Base-by-base conservation (phyloP, 2,113 vertebrate species). In the Tupaia chinensis region DNA sequence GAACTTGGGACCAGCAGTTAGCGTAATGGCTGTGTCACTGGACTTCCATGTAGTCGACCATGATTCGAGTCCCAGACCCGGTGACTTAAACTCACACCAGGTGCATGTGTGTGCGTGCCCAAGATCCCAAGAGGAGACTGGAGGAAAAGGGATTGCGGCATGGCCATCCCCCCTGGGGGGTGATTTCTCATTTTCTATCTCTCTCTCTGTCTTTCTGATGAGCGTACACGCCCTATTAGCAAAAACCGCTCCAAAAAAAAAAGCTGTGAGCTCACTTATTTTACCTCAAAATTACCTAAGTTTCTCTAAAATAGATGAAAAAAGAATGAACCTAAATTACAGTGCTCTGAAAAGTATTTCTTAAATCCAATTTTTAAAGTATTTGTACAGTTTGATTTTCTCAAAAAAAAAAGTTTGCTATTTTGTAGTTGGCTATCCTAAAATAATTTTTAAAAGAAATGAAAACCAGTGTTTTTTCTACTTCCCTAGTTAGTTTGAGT, bases 401-500 rank as follows among this genome's bases (percentile, higher is more conserved):
- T 13, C 77, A 85, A 20, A 61, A 81, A 95, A 91, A 44, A 8
- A 7, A 58, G 77, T 44, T 74, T 87, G 11, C 61, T 85, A 74
- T 15, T 72, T 87, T 88, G 6, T 95, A 88, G 17, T 86, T 82
- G 25, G 81, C 63, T 81, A 2, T 89, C 44, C 19, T 94, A 76
- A 68, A 81, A 81, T 90, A 19, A 84, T 12, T 77, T 74, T 23
- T n/a, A 70, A 78, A 76, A 73, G 7, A 72, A 92, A 91, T 68
- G 61, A 93, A 97, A 95, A 56, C 84, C 56, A 95, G 63, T 53
- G 17, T 65, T 80, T 93, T 91, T 93, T 32, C 63, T 93, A 17
- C 53, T 83, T 89, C 13, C 58, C 14, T 82, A 66, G 23, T 70
- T 27, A 82, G 25, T 27, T 68, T 92, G 29, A 92, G 82, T 81